Percentiles rank a stretch among this genome's conserved stretches.
Evolutionary conservation across 2,888 invertebrate genomes (phyloP).

Genomic region (Pachliopta kotzebuea): DNA sequence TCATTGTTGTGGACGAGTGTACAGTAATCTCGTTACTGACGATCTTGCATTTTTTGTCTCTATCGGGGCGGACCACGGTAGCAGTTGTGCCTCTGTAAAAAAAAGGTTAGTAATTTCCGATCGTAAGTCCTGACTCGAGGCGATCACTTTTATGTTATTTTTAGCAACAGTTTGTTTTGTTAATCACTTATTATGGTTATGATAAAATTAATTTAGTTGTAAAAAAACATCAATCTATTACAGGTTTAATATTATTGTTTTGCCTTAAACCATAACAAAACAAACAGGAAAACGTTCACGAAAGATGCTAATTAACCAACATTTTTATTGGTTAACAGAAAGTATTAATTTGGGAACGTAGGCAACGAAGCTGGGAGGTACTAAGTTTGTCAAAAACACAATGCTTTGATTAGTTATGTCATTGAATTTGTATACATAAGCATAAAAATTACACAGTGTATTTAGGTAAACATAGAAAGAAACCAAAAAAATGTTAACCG

Average conservation of each 20-base stretch:
- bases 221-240: not conserved
- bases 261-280: not conserved
- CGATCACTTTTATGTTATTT: slow-evolving; percentile 52
- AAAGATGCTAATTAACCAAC: not conserved
- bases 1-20: slow-evolving; percentile 35
- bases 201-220: not conserved
- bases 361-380: not conserved
- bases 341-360: too few species aligned
- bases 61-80: slow-evolving; percentile 57
- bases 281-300: not conserved
- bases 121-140: slow-evolving; percentile 38
- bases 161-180: slow-evolving; percentile 35
- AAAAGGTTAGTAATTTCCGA: slow-evolving; percentile 45
- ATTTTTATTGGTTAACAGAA: not conserved
- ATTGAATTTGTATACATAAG: not conserved
- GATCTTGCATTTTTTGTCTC: slow-evolving; percentile 55
- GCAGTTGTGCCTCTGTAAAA: slow-evolving; percentile 52
- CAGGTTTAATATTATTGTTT: not conserved
- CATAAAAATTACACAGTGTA: not conserved
- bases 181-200: slow-evolving; percentile 1
- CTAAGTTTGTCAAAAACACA: not conserved
- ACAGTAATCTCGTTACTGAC: slow-evolving; percentile 42
- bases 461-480: slow-evolving; percentile 9
- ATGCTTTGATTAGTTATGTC: too few species aligned
- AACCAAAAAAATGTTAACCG: slow-evolving; percentile 44